phyloP scores from a whole-genome alignment of 1,140 invertebrate genomes.

The Trachelipus rathkii region DNA sequence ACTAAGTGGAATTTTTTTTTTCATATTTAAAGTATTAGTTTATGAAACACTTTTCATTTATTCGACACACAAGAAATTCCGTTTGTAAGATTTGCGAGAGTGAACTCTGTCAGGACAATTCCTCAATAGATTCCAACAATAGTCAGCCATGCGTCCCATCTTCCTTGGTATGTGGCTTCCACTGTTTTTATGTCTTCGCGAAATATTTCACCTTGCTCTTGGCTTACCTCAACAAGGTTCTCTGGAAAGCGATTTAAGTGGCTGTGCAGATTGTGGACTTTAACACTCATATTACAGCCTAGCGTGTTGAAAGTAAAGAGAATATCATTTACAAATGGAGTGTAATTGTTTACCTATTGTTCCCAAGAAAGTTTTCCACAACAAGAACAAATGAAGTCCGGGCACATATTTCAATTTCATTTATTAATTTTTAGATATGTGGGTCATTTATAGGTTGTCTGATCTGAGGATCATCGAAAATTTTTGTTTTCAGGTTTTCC shows the following conservation, averaged over 20 bases:
- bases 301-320: constrained; percentile 17
- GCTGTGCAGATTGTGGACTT: constrained; percentile 23
- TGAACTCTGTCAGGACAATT: too few relatives aligned
- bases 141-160: too few relatives aligned
- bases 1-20: too few relatives aligned
- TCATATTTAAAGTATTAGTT: too few relatives aligned
- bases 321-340: neutral
- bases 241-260: constrained; percentile 31
- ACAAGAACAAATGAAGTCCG: constrained; percentile 7
- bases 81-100: too few relatives aligned
- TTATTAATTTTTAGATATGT: neutral
- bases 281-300: constrained; percentile 29
- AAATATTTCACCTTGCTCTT: neutral
- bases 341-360: constrained; percentile 6
- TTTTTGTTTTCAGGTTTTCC: neutral
- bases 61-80: too few relatives aligned
- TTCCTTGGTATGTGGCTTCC: too few relatives aligned
- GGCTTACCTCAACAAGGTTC: constrained; percentile 18
- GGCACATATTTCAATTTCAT: constrained; percentile 11
- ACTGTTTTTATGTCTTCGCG: too few relatives aligned
- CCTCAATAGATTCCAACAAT: too few relatives aligned
- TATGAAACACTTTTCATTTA: too few relatives aligned
- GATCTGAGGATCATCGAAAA: constrained; percentile 9
- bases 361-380: constrained; percentile 21
- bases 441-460: constrained; percentile 12